Conservation (phyloP, 2,797 vertebrate species). For the Dicrostonyx torquatus region DNA sequence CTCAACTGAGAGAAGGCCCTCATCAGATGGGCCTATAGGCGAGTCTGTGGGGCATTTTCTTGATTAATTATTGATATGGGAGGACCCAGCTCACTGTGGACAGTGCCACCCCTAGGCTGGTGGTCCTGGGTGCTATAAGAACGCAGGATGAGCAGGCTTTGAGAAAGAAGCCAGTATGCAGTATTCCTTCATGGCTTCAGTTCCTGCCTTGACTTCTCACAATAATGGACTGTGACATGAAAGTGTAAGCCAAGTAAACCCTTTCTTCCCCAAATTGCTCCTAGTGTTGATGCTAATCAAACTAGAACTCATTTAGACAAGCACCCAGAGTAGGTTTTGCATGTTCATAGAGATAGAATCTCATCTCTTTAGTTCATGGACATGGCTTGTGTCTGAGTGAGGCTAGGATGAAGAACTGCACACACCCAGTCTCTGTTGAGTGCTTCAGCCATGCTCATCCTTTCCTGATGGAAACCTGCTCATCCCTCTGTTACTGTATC, state of each 20-base stretch:
- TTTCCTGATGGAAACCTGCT: neutral
- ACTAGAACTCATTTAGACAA: neutral
- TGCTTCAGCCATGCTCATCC: neutral
- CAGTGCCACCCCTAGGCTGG: too few relatives aligned
- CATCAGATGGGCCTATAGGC: neutral
- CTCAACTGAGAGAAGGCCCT: neutral
- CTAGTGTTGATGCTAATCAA: neutral
- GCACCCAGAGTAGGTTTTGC: neutral
- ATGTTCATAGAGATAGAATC: neutral
- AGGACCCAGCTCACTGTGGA: neutral
- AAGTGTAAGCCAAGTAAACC: neutral
- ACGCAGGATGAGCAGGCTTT: neutral
- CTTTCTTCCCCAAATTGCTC: neutral
- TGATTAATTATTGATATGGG: neutral
- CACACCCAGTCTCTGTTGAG: neutral
- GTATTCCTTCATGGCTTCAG: neutral
- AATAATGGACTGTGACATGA: too few relatives aligned
- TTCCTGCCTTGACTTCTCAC: neutral
- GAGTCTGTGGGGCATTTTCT: neutral
- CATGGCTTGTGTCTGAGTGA: neutral
- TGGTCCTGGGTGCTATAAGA: neutral
- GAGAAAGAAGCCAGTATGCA: neutral
- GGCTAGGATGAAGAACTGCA: neutral
- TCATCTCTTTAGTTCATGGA: neutral
- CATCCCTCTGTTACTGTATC: neutral